Percentiles rank a stretch among this genome's conserved stretches.
These are phyloP conservation scores for Ctenicera cuprea DNA, from an alignment of 2,888 invertebrate genomes.

Conservation along the genomic window DNA sequence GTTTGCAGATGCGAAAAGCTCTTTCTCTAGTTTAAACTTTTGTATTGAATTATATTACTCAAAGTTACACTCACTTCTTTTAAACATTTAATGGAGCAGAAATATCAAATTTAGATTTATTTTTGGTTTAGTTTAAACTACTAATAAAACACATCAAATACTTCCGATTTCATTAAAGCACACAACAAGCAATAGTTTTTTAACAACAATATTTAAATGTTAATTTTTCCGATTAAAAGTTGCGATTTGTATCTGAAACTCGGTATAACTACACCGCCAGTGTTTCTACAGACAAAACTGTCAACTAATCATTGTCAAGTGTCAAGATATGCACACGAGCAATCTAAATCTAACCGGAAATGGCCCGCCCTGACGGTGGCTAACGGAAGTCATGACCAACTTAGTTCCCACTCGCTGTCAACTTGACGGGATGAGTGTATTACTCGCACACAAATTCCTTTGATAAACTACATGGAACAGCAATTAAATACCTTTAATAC, in stretches of 20 bases:
- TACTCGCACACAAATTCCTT: conserved; percentile 7
- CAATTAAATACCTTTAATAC: background rate
- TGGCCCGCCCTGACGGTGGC: conserved; percentile 45
- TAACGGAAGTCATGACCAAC: conserved; percentile 43
- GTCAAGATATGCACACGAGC: conserved; percentile 41
- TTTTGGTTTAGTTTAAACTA: too few species aligned
- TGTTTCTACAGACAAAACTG: conserved; percentile 32
- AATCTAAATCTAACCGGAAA: conserved; percentile 50
- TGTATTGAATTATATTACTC: too few species aligned
- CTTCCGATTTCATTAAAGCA: too few species aligned
- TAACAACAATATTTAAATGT: too few species aligned
- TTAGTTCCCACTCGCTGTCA: conserved; percentile 43
- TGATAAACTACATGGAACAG: conserved; percentile 12
- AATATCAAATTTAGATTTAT: too few species aligned
- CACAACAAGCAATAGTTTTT: too few species aligned
- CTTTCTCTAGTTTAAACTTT: too few species aligned
- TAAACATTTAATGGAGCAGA: too few species aligned
- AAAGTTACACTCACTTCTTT: too few species aligned
- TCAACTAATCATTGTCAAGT: conserved; percentile 44
- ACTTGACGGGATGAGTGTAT: conserved; percentile 42
- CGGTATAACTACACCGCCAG: background rate
- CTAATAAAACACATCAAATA: too few species aligned
- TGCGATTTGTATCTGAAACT: background rate
- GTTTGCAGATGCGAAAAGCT: too few species aligned
- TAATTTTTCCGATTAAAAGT: too few species aligned